Evolutionary conservation across 2,888 invertebrate species (phyloP), one percentile per base, ranked within the genome.

Genomic region (Tetranychus truncatus): DNA sequence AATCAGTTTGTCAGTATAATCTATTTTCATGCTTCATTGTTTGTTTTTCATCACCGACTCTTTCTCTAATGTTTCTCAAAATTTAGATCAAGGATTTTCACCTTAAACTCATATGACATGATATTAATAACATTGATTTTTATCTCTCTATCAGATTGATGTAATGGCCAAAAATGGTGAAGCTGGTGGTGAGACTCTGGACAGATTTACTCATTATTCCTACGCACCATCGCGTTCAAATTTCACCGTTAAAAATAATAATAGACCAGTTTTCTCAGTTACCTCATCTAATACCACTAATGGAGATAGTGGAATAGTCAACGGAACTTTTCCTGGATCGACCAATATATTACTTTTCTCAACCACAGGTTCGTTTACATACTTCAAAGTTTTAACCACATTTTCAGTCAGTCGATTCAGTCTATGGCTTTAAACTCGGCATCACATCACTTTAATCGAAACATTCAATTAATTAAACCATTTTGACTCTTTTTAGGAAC

Each of bases 171-270:
- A 73, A 34, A 65, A 34, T 21, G 73, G 73, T n/a, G 65, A 20
- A 21, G 55, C 74, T 45, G 77, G 76, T 21, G 76, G 66, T 45
- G 76, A 76, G 18, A 76, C 76, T 18, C 24, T 77, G 8, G 77
- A 77, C 44, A 74, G 76, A 18, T 77, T 77, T 55, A 77, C 72
- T 55, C 74, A 76, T 66, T 77, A 77, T 46, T 72, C 76, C 34
- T 77, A 77, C 72, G 77, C 77, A 21, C 77, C 77, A 45, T 73
- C 76, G 2, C 55, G 55, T 15, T 24, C 21, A 15, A 69, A 24
- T 24, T 69, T 69, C 72, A 46, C 72, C 72, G n/a, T 20, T 20
- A 75, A 21, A 24, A 44, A 71, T 72, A 21, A 74, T 24, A 21
- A 74, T 24, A 20, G 67, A 74, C 20, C 21, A 4, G 67, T 74